phyloP scores from a whole-genome alignment of 2,888 invertebrate species.

The Sturmia bella region DNA sequence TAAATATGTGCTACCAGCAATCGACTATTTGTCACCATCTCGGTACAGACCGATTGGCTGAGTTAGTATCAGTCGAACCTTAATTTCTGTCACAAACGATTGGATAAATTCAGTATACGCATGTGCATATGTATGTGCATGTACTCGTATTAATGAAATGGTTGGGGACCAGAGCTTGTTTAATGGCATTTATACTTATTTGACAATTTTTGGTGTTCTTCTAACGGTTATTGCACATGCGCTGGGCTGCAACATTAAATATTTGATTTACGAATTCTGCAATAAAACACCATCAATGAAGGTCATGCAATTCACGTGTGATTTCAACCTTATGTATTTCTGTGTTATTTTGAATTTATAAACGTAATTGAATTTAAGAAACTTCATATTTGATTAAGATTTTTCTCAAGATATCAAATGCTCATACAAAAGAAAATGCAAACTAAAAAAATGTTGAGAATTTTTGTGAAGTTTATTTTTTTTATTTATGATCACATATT shows the following conservation, averaged over 20 bases:
- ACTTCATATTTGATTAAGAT: constrained; percentile 55
- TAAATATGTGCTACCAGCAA: background rate
- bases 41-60: background rate
- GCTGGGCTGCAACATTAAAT: constrained; percentile 48
- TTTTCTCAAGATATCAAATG: constrained; percentile 62
- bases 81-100: constrained; percentile 46
- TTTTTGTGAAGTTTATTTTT: constrained; percentile 31
- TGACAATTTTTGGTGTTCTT: constrained; percentile 26
- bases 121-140: background rate
- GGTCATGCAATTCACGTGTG: constrained; percentile 69
- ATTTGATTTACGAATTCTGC: constrained; percentile 60
- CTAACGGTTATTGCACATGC: constrained; percentile 8
- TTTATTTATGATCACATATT: constrained; percentile 3
- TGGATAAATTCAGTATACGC: constrained; percentile 37
- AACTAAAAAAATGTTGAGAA: constrained; percentile 35
- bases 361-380: constrained; percentile 46
- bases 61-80: constrained; percentile 40
- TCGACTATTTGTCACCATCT: no score
- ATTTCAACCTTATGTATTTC: constrained; percentile 45
- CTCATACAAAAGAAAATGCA: constrained; percentile 30
- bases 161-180: background rate
- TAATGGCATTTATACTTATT: constrained; percentile 21
- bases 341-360: constrained; percentile 20
- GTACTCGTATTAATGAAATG: background rate
- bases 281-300: constrained; percentile 63